A percentile compares a stretch with the other conserved stretches of the same genome.
Conservation (phyloP, 2,797 vertebrate species). For the Mus spretus region DNA sequence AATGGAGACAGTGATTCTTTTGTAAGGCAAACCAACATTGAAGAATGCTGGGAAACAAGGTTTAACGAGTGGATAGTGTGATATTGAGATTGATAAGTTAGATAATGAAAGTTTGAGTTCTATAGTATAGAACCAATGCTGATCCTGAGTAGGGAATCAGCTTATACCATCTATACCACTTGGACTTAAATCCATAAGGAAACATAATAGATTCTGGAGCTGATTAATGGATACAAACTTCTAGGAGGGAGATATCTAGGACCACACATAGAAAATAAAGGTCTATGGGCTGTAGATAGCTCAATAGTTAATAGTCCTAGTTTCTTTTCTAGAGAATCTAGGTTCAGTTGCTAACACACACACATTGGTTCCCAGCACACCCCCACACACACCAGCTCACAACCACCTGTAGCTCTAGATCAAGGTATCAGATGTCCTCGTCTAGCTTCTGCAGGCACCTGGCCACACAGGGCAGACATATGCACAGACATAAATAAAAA, state of each 20-base stretch:
- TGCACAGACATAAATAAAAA: background rate
- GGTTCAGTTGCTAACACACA: background rate
- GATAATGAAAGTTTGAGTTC: background rate
- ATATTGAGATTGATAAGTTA: background rate
- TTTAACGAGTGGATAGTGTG: background rate
- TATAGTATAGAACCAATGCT: background rate
- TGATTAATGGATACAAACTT: background rate
- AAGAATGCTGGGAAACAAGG: background rate
- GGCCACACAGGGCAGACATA: background rate
- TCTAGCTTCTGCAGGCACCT: background rate
- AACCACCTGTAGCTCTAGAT: background rate
- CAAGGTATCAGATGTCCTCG: background rate
- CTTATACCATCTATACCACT: background rate
- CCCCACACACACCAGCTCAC: background rate
- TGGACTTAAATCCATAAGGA: background rate
- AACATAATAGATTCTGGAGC: background rate
- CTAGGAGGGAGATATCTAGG: background rate
- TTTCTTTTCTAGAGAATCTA: background rate
- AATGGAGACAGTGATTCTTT: background rate
- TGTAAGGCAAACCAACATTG: background rate
- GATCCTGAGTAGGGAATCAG: background rate
- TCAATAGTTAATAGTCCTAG: background rate
- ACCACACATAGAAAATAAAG: background rate
- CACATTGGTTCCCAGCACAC: background rate
- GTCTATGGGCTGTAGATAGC: background rate